Evolutionary conservation across 2,888 invertebrate species (phyloP), one percentile per base, ranked within the genome.

Genomic region (Dusona sp.): DNA sequence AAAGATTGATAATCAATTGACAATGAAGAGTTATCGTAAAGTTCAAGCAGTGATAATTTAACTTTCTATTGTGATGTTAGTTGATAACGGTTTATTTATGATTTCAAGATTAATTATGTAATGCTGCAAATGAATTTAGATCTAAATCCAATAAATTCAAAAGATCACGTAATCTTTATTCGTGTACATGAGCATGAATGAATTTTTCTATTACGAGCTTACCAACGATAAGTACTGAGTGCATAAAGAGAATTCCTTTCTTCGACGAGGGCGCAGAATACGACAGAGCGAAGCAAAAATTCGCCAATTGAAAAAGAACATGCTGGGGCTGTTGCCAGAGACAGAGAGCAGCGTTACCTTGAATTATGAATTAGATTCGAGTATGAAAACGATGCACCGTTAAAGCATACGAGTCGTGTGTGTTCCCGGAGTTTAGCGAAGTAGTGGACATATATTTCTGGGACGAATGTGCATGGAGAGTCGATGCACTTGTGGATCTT

Each of bases 221-320:
- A 97, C 98, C 97, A 88, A 97, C 94, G 90, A 97, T 97, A 88
- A 98, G 95, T 90, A 97, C 96, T 22, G 96, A 96, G 92, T 98
- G 98, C 96, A 98, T 97, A 94, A 97, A 97, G 3, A 98, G 95
- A 85, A 97, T 96, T 4, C 98, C 98, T 92, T 96, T 97, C 91
- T 96, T 97, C 0, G 97, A 97, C 90, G 97, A 97, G 22, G 97
- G 97, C 13, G 97, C 97, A 80, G 97, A 96, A 91, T 97, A 97
- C 0, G 97, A 97, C n/a, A 97, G 95, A 42, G 97, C 96, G 92
- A 98, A 97, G 89, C 97, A 96, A 86, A 96, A 95, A 94, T 98
- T 97, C 25, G 98, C 97, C 85, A 98, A 93, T 95, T 98, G 96
- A 93, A 97, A 96, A 51, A 96, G 93, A 80, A 95, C 95, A 94